Conservation (phyloP, 1,140 invertebrate genomes). For the Heliconius himera region DNA sequence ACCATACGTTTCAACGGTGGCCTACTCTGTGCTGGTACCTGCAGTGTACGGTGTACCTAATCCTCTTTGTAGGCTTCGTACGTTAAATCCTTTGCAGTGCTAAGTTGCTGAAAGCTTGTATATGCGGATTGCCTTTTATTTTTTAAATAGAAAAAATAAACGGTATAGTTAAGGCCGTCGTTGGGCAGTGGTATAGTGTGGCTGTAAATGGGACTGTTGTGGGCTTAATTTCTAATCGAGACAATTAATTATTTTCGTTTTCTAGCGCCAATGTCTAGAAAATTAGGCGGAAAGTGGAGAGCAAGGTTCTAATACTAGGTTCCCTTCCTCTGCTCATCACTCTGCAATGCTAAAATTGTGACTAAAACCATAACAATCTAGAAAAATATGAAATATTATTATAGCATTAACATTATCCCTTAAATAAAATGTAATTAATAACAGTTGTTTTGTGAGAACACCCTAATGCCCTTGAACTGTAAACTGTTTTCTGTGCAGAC, state of each 20-base stretch:
- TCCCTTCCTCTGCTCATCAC: too few relatives aligned
- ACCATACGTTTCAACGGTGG: neutral
- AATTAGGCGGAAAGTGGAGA: too few relatives aligned
- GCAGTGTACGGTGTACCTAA: neutral
- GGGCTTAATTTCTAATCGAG: neutral
- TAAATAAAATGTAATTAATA: constrained; percentile 1
- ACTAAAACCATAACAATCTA: neutral
- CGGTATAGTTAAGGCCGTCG: neutral
- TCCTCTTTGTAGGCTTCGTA: neutral
- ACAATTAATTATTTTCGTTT: too few relatives aligned
- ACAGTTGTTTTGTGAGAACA: neutral
- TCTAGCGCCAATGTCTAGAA: too few relatives aligned
- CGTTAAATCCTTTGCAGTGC: neutral
- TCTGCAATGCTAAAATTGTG: too few relatives aligned
- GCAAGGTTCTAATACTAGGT: too few relatives aligned
- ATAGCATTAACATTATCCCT: neutral
- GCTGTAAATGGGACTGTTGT: too few relatives aligned
- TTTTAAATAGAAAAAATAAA: neutral
- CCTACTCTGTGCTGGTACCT: neutral
- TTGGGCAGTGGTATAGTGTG: neutral
- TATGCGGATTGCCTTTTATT: neutral
- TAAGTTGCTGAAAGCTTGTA: constrained; percentile 12
- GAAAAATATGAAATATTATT: neutral
- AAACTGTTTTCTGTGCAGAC: neutral
- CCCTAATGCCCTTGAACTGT: constrained; percentile 10